phyloP scores from a whole-genome alignment of 2,888 invertebrate genomes.

The Aphidius colemani region DNA sequence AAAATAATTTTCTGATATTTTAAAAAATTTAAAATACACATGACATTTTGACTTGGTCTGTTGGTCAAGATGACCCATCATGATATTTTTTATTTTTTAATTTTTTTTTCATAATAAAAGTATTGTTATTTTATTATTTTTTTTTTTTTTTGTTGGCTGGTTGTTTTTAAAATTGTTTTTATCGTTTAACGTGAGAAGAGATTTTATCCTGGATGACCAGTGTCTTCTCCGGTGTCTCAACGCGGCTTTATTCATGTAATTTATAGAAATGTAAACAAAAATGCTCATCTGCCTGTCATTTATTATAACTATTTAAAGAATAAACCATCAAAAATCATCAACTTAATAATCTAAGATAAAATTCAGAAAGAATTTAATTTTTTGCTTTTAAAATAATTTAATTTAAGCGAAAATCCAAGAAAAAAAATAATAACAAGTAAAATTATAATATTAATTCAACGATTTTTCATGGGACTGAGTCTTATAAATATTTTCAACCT shows the following conservation, averaged over 20 bases:
- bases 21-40: too few species aligned
- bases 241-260: conserved; percentile 44
- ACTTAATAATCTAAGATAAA: not conserved
- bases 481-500: not conserved
- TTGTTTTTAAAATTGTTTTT: too few species aligned
- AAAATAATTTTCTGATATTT: too few species aligned
- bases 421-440: too few species aligned
- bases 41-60: too few species aligned
- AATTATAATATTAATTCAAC: not conserved
- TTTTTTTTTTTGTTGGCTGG: too few species aligned
- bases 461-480: not conserved
- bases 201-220: conserved; percentile 36
- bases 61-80: too few species aligned
- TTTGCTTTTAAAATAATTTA: too few species aligned
- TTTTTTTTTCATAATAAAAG: too few species aligned
- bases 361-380: not conserved
- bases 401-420: not conserved
- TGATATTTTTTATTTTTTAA: too few species aligned
- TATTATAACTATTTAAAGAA: conserved; percentile 11
- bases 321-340: not conserved
- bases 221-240: conserved; percentile 34
- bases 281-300: conserved; percentile 40
- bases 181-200: conserved; percentile 33
- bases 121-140: too few species aligned
- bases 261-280: conserved; percentile 37